Evolutionary conservation across 2,797 vertebrate species (phyloP), one percentile per base, ranked within the genome.

Genomic region (Eulemur albifrons): DNA sequence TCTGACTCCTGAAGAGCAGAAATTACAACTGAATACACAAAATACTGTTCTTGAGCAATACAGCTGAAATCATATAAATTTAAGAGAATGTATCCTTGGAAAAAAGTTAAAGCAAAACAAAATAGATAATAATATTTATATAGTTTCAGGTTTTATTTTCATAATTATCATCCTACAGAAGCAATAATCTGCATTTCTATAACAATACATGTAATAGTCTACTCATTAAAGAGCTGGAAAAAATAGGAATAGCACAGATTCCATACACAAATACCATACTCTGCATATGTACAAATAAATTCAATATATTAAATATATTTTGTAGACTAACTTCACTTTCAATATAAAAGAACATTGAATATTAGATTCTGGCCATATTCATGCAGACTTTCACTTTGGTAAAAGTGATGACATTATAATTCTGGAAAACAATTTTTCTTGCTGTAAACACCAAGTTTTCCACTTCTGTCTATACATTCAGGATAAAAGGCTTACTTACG

Each of bases 141-240:
- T 69, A 57, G 50, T 92, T 98, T 96, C 93, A 97, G 86, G 67
- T 97, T 98, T 98, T 98, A 98, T 99, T 98, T 98, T 98, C 93
- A 93, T 48, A 86, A 96, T 96, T 94, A 94, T 98, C 88, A 97
- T 97, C 70, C 92, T 90, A 91, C 13, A 96, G 95, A 97, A 93
- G 87, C 89, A 97, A 95, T 70, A 91, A 98, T 97, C 86, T 93
- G 82, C 30, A 97, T 94, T 98, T 97, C 90, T 85, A 40, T 97
- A 95, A 96, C 79, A 97, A 98, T 67, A 97, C 85, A 89, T 97
- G 97, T 98, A 95, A 91, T 97, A 97, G 52, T 97, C 88, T 97
- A 98, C 79, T 92, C 61, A 95, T 97, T 82, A 96, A 86, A 96
- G 67, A 98, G 70, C 79, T 79, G 81, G 91, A 88, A 98, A 92